Evolutionary conservation across 2,888 invertebrate genomes (phyloP), one percentile per base, ranked within the genome.

Genomic region (Callyntrura guangdongensis): DNA sequence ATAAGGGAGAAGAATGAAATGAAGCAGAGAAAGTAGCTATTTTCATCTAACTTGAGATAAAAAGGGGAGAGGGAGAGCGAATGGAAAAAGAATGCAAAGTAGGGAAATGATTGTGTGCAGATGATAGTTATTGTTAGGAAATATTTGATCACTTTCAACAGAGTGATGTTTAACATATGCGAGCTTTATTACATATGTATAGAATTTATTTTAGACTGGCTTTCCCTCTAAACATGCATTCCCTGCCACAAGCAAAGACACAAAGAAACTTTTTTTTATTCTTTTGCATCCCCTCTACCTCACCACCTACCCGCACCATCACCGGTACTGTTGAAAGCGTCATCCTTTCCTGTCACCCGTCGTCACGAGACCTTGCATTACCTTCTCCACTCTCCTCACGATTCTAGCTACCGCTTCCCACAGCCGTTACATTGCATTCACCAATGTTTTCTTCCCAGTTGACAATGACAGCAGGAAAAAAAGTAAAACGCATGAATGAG

Each of bases 311-410:
- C n/a, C n/a, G n/a, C 22, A 49, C 17, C 53, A 11, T 45, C 25
- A 45, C 77, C 25, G 67, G n/a, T 79, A 8, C 49, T 56, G 59
- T 89, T 89, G 84, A 89, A 89, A 84, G 84, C 84, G 84, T 89
- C 89, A 89, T 89, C 84, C 84, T 89, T 89, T 56, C 77, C 64
- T 89, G 89, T 89, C 89, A 89, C 89, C 64, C 79, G 79, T 89
- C 84, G 20, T 84, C 36, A 6, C 36, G 61, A 87, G 79, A 79
- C 86, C 79, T 87, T 45, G 86, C 20, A 81, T 59, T 59, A 45
- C 45, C 72, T 77, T 53, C 53, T 9, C 53, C 9, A 8, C 69
- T 14, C 69, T 14, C 69, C 36, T n/a, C 69, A 59, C 59, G n/a
- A 59, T 2, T 2, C 53, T 53, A 5, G 20, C 36, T 20, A 36